Base-by-base conservation (phyloP, 2,797 vertebrate genomes). In the Natrix natrix region DNA sequence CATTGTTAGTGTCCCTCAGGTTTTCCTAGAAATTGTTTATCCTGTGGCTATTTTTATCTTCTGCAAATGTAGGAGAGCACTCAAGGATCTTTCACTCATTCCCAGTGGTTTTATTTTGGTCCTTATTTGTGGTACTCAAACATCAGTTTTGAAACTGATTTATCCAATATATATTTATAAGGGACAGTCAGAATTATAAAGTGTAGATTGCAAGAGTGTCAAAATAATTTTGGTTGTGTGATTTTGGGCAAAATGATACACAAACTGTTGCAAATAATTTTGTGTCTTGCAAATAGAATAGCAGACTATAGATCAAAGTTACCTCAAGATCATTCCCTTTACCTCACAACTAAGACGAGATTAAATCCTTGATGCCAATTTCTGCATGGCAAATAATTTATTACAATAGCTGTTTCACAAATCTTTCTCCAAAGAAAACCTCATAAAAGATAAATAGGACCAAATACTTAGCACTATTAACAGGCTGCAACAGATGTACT, bases 361-460 rank as follows among this genome's bases (percentile, higher is more conserved):
- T 97, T 90, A 90, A 94, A 96, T 97, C 96, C 93, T 92, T 97
- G 95, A 28, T 94, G 96, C 88, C 88, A 32, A 96, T 96, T 95
- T 91, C 24, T 93, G 48, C 95, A 59, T 90, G 87, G 94, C 97
- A 96, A 98, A 97, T 97, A 95, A 97, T 97, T 98, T 97, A 98
- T 96, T 96, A 95, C 95, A 95, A 97, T 94, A 86, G 91, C 96
- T 96, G 94, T 97, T 97, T 97, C 97, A 97, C 96, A 97, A 97
- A 97, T 96, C 93, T 94, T 94, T 91, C 93, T 93, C 96, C 95
- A 95, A 96, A 93, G 66, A 97, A 95, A 13, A 89, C 97, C 97
- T 97, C 97, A 98, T 97, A 96, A 98, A 98, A 97, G 97, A 98
- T 97, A 97, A 97, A 98, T 97, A 97, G 78, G 90, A 91, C 95